phyloP scores from a whole-genome alignment of 1,140 invertebrate species.

The Pseudomyrmex cubaensis region DNA sequence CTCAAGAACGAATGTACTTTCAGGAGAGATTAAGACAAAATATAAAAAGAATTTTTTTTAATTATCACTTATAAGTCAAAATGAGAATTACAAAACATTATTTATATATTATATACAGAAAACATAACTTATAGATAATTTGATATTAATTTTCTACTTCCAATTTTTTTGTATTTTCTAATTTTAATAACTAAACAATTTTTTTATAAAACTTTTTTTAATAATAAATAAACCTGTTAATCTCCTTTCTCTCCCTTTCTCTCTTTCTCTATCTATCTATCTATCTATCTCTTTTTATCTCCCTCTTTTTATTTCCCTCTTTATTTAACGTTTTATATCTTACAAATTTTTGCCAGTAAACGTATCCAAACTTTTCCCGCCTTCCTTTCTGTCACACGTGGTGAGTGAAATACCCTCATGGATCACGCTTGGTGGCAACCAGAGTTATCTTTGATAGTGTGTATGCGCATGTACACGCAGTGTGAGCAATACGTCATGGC shows the following conservation, averaged over 20 bases:
- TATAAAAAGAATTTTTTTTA: too few species aligned
- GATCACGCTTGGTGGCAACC: conserved; percentile 52
- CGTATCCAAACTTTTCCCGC: conserved; percentile 4
- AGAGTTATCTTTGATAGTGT: conserved; percentile 18
- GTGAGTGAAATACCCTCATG: conserved; percentile 39
- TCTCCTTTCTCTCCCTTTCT: neutral
- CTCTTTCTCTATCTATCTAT: too few species aligned
- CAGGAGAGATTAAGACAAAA: too few species aligned
- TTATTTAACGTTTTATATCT: neutral
- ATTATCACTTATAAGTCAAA: too few species aligned
- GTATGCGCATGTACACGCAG: conserved; percentile 62
- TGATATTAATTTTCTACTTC: too few species aligned
- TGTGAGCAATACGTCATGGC: conserved; percentile 80
- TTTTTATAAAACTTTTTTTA: too few species aligned
- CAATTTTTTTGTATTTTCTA: too few species aligned
- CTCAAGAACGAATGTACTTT: neutral
- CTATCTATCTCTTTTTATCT: neutral
- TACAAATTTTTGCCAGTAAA: conserved; percentile 7
- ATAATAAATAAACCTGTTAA: neutral
- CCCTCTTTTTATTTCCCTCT: too few species aligned
- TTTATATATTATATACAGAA: too few species aligned
- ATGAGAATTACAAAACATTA: too few species aligned
- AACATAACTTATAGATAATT: too few species aligned
- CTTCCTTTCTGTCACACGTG: conserved; percentile 47
- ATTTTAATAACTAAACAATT: too few species aligned